phyloP scores from a whole-genome alignment of 2,113 vertebrate species.

The Labrus mixtus region DNA sequence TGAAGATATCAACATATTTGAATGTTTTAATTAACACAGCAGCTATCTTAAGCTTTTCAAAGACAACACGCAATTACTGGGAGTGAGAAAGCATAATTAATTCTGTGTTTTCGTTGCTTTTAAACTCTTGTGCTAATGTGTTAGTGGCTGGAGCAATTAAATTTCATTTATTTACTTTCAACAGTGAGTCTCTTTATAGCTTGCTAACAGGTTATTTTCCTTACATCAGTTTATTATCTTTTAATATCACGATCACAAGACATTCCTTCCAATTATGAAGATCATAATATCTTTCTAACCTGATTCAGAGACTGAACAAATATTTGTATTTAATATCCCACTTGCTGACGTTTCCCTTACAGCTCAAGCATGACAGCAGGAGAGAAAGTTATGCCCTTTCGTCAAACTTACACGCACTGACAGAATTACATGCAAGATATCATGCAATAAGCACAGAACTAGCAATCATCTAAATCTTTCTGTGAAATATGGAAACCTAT shows the following conservation, averaged over 20 bases:
- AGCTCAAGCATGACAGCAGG: background rate
- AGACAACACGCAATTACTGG: background rate
- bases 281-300: background rate
- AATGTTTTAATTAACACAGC: background rate
- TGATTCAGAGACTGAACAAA: background rate
- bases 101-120: background rate
- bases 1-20: background rate
- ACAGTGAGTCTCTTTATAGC: too few species aligned
- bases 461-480: too few species aligned
- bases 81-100: background rate
- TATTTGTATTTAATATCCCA: background rate
- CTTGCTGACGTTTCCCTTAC: background rate
- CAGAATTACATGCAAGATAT: too few species aligned
- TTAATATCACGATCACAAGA: background rate
- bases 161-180: background rate
- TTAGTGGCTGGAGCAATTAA: background rate
- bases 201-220: background rate
- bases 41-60: background rate
- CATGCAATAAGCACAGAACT: background rate
- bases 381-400: background rate
- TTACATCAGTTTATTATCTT: slow-evolving; percentile 3
- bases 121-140: background rate
- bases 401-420: background rate
- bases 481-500: too few species aligned
- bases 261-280: background rate